Evolutionary conservation across 2,113 vertebrate species (phyloP).

Genomic region (Parotia lawesii): DNA sequence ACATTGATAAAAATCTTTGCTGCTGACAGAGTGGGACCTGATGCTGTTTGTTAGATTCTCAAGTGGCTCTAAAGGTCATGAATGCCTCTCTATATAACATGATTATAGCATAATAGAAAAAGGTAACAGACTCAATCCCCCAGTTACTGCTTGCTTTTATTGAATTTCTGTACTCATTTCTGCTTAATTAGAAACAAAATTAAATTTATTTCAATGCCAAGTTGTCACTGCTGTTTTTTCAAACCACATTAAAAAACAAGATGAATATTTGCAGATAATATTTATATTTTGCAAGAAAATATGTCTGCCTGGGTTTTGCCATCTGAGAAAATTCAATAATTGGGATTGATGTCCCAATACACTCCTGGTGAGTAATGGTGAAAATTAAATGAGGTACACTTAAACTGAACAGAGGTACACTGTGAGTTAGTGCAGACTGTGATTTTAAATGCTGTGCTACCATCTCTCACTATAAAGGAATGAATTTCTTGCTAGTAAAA

Average conservation of each 20-base stretch:
- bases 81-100: not conserved
- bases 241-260: not conserved
- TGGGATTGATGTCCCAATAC: not conserved
- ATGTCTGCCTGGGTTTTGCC: not conserved
- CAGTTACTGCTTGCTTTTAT: constrained; percentile 6
- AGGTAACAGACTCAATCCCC: not conserved
- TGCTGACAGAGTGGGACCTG: constrained; percentile 2
- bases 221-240: not conserved
- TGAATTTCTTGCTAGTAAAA: not conserved
- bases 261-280: not conserved
- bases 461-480: not conserved
- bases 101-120: constrained; percentile 1
- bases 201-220: not conserved
- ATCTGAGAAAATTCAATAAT: not conserved
- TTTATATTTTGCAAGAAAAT: not conserved
- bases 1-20: constrained; percentile 16
- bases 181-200: constrained; percentile 31
- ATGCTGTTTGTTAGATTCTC: constrained; percentile 7
- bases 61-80: constrained; percentile 31
- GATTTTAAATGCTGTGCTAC: not conserved
- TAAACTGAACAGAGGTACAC: not conserved
- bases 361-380: not conserved
- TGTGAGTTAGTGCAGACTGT: not conserved
- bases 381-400: not conserved
- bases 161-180: constrained; percentile 9